Evolutionary conservation across 2,113 vertebrate species (phyloP).

Genomic region (Planiliza haematocheilus): DNA sequence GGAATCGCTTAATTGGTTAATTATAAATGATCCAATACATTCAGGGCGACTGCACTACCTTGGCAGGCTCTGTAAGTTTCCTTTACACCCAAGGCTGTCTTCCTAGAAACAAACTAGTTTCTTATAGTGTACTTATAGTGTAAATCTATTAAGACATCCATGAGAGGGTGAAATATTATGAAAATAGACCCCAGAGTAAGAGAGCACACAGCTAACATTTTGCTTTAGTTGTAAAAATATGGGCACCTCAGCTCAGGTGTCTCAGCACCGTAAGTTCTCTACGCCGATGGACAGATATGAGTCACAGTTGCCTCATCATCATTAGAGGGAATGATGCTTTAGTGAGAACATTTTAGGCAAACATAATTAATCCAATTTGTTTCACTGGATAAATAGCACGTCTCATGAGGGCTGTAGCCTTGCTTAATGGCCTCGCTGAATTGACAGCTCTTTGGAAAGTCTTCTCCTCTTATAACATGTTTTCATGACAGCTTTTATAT

Average conservation of each 20-base stretch:
- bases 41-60: slow-evolving; percentile 37
- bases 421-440: slow-evolving; percentile 44
- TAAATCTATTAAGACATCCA: slow-evolving; percentile 51
- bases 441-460: slow-evolving; percentile 60
- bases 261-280: slow-evolving; percentile 32
- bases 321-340: slow-evolving; percentile 49
- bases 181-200: slow-evolving; percentile 26
- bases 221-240: slow-evolving; percentile 36
- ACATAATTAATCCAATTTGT: slow-evolving; percentile 72
- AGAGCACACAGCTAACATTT: slow-evolving; percentile 32
- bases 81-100: slow-evolving; percentile 52
- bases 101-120: slow-evolving; percentile 36
- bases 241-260: slow-evolving; percentile 19
- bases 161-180: slow-evolving; percentile 52
- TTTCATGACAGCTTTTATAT: slow-evolving; percentile 41
- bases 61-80: slow-evolving; percentile 58
- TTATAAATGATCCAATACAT: slow-evolving; percentile 55
- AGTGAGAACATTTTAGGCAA: slow-evolving; percentile 65
- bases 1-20: slow-evolving; percentile 46
- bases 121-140: slow-evolving; percentile 17
- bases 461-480: slow-evolving; percentile 31
- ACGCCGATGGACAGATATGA: slow-evolving; percentile 60
- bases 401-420: slow-evolving; percentile 51
- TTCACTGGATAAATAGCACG: slow-evolving; percentile 52
- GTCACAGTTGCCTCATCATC: slow-evolving; percentile 64